These are phyloP conservation scores for Gallirallus australis DNA, from an alignment of 2,797 vertebrate species.

Conservation along the genomic window DNA sequence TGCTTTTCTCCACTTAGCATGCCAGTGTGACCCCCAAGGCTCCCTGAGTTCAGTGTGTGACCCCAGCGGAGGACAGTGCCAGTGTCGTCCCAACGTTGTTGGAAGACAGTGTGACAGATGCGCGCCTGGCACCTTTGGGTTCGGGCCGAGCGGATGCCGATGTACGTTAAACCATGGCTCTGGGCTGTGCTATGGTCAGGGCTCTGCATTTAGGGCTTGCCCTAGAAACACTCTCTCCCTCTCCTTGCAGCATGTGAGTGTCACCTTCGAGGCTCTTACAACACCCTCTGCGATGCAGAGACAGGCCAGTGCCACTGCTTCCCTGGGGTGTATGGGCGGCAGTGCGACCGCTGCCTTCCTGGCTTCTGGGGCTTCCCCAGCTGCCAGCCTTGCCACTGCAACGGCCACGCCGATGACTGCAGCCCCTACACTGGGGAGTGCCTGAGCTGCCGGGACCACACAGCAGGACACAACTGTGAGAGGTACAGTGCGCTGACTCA, in stretches of 20 bases:
- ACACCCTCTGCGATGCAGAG: conserved; percentile 84
- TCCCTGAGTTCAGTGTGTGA: conserved; percentile 94
- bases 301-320: conserved; percentile 93
- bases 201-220: neutral
- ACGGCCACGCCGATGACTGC: conserved; percentile 89
- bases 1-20: conserved; percentile 80
- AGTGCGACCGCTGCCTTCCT: conserved; percentile 91
- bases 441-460: conserved; percentile 87
- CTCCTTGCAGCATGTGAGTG: conserved; percentile 88
- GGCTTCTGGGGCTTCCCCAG: conserved; percentile 95
- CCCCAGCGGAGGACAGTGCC: conserved; percentile 92
- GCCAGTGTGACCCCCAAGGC: conserved; percentile 94
- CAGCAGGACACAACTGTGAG: conserved; percentile 88
- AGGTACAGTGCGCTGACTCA: conserved; percentile 66
- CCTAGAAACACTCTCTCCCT: neutral
- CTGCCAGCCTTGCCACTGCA: conserved; percentile 92
- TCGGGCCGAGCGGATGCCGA: conserved; percentile 93
- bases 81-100: conserved; percentile 90
- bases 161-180: conserved; percentile 76
- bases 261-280: conserved; percentile 86
- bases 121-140: conserved; percentile 90
- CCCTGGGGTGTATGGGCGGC: conserved; percentile 83
- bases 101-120: conserved; percentile 92
- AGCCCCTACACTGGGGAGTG: conserved; percentile 86
- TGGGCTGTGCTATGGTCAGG: neutral